These are phyloP conservation scores for Pogoniulus pusillus DNA, from an alignment of 2,797 vertebrate genomes.

Conservation along the genomic window DNA sequence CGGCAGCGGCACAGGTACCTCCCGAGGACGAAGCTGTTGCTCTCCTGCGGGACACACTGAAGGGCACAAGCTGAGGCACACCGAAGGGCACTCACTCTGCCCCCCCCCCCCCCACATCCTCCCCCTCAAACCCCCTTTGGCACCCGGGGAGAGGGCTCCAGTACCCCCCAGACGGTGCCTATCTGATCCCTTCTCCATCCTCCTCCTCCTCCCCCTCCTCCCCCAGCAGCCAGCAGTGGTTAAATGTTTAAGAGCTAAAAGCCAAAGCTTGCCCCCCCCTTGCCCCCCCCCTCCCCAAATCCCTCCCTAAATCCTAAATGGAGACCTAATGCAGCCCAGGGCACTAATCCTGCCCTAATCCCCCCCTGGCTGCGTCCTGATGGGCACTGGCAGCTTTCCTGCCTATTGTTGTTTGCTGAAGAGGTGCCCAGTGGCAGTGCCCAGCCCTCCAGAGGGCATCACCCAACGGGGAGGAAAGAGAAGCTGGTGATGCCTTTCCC, in stretches of 20 bases:
- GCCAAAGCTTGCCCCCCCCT: constrained; percentile 13
- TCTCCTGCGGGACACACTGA: constrained; percentile 86
- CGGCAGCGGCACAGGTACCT: constrained; percentile 90
- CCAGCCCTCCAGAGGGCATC: neutral
- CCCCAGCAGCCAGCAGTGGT: neutral
- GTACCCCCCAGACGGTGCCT: accelerated
- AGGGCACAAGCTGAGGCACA: neutral
- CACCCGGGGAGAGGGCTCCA: neutral
- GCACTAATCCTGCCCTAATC: constrained; percentile 32
- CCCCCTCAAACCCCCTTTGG: accelerated
- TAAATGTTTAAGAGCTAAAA: constrained; percentile 63
- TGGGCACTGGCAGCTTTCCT: neutral
- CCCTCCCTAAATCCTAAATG: constrained; percentile 71
- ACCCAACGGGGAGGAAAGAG: neutral
- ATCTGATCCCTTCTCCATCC: accelerated
- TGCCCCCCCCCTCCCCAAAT: constrained; percentile 29
- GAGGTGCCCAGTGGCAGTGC: neutral
- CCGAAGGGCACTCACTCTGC: neutral
- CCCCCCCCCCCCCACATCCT: accelerated
- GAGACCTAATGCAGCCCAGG: constrained; percentile 59
- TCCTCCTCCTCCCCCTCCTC: too few species aligned
- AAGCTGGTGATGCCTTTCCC: neutral
- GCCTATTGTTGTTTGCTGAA: neutral
- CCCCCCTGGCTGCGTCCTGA: neutral
- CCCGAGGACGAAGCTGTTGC: constrained; percentile 85